Evolutionary conservation across 2,113 vertebrate genomes (phyloP), one percentile per base, ranked within the genome.

Genomic region (Asarcornis scutulata): DNA sequence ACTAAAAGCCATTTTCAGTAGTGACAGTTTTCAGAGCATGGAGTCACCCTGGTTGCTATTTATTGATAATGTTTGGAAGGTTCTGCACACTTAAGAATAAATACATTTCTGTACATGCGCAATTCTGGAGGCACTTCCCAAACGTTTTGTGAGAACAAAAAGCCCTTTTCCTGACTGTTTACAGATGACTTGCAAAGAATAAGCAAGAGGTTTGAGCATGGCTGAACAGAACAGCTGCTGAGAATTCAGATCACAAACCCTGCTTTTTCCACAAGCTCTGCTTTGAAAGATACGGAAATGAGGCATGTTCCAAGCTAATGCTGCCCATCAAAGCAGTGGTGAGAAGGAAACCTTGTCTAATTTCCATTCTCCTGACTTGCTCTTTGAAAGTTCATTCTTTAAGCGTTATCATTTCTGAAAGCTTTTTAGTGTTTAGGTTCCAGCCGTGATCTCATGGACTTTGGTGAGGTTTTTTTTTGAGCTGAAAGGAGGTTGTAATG

Each of bases 111-210:
- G 38, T 75, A 52, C 2, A 0, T 63, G 90, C 83, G 31, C 68
- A 31, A 5, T 67, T 90, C 56, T 75, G 73, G 64, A 77, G 68
- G 68, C 56, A 53, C 69, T 92, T 92, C 77, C 86, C 60, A 91
- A 89, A 56, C 27, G 4, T 83, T 88, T 81, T 86, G n/a, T 68
- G 83, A 88, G 91, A 95, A 94, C 60, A 97, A 91, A 93, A 96
- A 90, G 32, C 79, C 72, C 52, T 94, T 94, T 88, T 90, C 85
- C 58, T 71, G 79, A 36, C 88, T 90, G 60, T 93, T 96, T 94
- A 90, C 90, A 96, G 79, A 91, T 94, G 93, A 94, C 80, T 94
- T 96, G 86, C 44, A 78, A 48, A 96, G 94, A 95, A 91, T 90
- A 95, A 95, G 66, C 15, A 27, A 93, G 64, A 83, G 38, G 56